Percentiles rank a stretch among this genome's conserved stretches.
Conservation (phyloP, 2,888 invertebrate genomes). For the Drosophila atripex region DNA sequence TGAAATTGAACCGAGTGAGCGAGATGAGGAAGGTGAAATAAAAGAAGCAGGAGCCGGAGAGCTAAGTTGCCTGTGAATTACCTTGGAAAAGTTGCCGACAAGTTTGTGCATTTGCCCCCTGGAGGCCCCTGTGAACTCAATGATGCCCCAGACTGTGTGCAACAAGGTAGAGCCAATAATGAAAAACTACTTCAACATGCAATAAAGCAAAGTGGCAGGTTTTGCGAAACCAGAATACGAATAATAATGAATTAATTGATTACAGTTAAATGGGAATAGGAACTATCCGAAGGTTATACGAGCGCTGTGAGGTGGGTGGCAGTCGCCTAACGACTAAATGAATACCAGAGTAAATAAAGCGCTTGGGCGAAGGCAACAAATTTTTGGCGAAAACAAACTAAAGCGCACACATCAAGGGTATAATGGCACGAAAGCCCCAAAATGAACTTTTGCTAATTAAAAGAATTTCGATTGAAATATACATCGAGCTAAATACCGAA, state of each 20-base stretch:
- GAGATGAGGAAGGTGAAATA: conserved; percentile 1
- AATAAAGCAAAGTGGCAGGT: conserved; percentile 75
- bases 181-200: conserved; percentile 72
- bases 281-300: not conserved
- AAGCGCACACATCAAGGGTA: conserved; percentile 48
- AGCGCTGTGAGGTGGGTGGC: not conserved
- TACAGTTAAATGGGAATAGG: conserved; percentile 67
- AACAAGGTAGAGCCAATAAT: conserved; percentile 66
- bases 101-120: conserved; percentile 57
- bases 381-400: conserved; percentile 24
- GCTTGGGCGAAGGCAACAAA: conserved; percentile 16
- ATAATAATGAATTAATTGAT: conserved; percentile 76
- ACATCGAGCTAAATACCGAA: conserved; percentile 24
- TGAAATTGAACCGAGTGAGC: conserved; percentile 33
- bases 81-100: conserved; percentile 63
- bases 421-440: conserved; percentile 41
- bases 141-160: conserved; percentile 39
- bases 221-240: conserved; percentile 66
- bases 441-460: conserved; percentile 49
- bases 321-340: not conserved
- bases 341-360: conserved; percentile 44
- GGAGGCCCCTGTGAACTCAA: conserved; percentile 24
- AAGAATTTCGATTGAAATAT: conserved; percentile 44
- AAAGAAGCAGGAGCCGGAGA: conserved; percentile 20
- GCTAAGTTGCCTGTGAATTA: conserved; percentile 52